Conservation (phyloP, 2,797 vertebrate genomes). For the Nannoperca obscura region DNA sequence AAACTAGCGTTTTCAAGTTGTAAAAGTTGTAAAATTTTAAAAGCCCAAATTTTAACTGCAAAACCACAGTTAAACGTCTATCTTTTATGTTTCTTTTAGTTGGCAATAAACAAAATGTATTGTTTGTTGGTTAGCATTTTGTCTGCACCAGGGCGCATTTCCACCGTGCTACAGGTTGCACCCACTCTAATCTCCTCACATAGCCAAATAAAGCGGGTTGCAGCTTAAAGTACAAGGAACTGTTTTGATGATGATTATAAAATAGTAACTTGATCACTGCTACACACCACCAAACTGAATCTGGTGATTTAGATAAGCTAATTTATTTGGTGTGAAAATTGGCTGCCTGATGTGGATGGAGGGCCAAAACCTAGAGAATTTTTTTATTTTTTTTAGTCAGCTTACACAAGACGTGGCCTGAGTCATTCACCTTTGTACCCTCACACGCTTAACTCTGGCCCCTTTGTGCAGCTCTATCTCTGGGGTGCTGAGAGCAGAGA, state of each 20-base stretch:
- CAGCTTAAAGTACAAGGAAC: neutral
- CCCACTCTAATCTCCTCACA: neutral
- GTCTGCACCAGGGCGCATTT: neutral
- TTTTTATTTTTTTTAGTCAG: neutral
- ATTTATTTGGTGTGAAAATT: slow-evolving; percentile 41
- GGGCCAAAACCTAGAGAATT: neutral
- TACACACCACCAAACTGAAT: neutral
- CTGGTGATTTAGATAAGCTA: neutral
- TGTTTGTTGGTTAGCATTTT: neutral
- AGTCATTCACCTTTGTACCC: slow-evolving; percentile 40
- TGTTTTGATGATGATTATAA: neutral
- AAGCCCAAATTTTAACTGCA: neutral
- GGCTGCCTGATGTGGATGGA: slow-evolving; percentile 5
- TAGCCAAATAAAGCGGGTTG: neutral
- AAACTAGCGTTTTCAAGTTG: slow-evolving; percentile 27
- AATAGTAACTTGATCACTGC: slow-evolving; percentile 5
- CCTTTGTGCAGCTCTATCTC: slow-evolving; percentile 79
- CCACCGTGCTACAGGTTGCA: neutral
- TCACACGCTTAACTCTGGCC: slow-evolving; percentile 33
- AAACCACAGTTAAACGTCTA: slow-evolving; percentile 13
- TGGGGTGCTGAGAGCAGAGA: slow-evolving; percentile 84
- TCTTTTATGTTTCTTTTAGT: neutral
- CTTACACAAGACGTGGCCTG: slow-evolving; percentile 13
- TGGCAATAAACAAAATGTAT: neutral
- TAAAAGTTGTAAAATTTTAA: too few relatives aligned